Evolutionary conservation across 1,140 invertebrate genomes (phyloP).

Genomic region (Drosophila busckii): DNA sequence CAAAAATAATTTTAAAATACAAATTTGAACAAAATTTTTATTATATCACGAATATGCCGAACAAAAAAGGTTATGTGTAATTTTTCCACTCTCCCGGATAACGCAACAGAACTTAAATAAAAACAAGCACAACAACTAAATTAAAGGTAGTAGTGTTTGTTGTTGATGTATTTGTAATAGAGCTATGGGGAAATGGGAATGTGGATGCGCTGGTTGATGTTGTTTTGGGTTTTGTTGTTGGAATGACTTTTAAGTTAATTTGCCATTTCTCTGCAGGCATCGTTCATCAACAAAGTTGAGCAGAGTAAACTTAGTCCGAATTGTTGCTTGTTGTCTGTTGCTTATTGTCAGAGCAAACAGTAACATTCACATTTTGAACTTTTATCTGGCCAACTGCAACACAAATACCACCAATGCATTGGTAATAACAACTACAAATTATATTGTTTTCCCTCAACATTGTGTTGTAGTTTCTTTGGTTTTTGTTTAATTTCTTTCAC

Average conservation of each 20-base stretch:
- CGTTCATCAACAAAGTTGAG: constrained; percentile 56
- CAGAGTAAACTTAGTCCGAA: constrained; percentile 11
- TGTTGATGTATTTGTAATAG: constrained; percentile 4
- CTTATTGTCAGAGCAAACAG: constrained; percentile 21
- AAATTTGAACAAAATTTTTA: no score
- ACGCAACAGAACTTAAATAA: constrained; percentile 72
- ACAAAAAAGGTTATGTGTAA: no score
- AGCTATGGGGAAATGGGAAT: neutral
- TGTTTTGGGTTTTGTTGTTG: constrained; percentile 62
- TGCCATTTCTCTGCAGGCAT: constrained; percentile 71
- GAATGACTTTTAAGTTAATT: constrained; percentile 77
- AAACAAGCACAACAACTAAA: constrained; percentile 21
- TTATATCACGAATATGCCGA: no score
- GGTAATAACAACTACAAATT: constrained; percentile 46
- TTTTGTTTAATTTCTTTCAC: constrained; percentile 41
- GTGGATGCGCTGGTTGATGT: constrained; percentile 14
- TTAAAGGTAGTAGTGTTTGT: constrained; percentile 28
- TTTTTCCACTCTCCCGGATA: constrained; percentile 70
- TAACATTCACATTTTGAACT: constrained; percentile 70
- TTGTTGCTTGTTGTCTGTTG: no score
- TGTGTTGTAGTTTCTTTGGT: constrained; percentile 31
- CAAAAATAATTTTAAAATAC: no score
- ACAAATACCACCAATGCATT: constrained; percentile 37
- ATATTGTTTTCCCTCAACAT: constrained; percentile 65
- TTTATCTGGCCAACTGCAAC: constrained; percentile 70